A percentile compares a stretch with the other conserved stretches of the same genome.
Evolutionary conservation across 2,113 vertebrate species (phyloP).

Genomic region (Anarrhichthys ocellatus): DNA sequence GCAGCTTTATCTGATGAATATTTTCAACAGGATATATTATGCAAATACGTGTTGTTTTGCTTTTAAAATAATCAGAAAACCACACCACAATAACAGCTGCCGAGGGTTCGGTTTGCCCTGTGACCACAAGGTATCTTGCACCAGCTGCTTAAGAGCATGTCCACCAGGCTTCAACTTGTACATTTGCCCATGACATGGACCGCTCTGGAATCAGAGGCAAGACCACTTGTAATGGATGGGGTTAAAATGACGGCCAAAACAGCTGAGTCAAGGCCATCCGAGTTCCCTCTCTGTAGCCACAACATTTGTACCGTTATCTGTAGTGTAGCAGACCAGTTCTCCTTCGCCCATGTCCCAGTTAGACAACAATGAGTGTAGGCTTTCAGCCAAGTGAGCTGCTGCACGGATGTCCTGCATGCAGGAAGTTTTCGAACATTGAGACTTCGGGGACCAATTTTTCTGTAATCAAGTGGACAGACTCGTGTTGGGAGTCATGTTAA

Average conservation of each 20-base stretch:
- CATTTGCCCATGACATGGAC: constrained; percentile 21
- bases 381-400: constrained; percentile 47
- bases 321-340: constrained; percentile 41
- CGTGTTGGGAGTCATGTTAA: constrained; percentile 54
- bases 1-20: not conserved
- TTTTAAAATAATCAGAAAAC: not conserved
- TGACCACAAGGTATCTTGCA: not conserved
- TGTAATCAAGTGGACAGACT: constrained; percentile 38
- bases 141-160: constrained; percentile 16
- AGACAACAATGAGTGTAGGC: constrained; percentile 17
- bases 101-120: not conserved
- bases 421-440: constrained; percentile 48
- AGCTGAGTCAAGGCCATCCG: constrained; percentile 41
- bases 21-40: not conserved
- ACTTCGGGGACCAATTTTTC: constrained; percentile 53
- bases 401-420: constrained; percentile 30
- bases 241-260: constrained; percentile 34
- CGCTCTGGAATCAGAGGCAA: constrained; percentile 5
- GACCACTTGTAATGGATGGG: constrained; percentile 12
- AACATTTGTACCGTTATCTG: constrained; percentile 42
- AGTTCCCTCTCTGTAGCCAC: constrained; percentile 22
- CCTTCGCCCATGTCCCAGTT: constrained; percentile 39
- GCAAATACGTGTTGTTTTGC: not conserved
- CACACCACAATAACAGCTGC: not conserved
- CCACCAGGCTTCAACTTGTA: constrained; percentile 23